Percentiles rank a stretch among this genome's conserved stretches.
These are phyloP conservation scores for Aurelia coerulea DNA, from an alignment of 30 jellyfish, hydroid and myxozoan genomes.

Conservation along the genomic window DNA sequence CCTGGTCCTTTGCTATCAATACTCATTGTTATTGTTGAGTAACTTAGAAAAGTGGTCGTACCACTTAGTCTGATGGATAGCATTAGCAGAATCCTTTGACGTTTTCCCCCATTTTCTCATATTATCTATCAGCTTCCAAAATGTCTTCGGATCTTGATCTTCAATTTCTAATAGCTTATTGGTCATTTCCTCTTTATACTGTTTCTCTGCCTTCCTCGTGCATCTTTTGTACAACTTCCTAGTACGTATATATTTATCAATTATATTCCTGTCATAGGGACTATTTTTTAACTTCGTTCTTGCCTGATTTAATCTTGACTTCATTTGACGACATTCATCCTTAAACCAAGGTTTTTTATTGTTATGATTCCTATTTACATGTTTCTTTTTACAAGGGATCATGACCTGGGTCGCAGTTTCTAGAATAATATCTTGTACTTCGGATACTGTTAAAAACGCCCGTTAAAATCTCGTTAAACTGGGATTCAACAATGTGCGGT, in stretches of 20 bases:
- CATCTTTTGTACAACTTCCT: not conserved
- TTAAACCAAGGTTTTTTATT: not conserved
- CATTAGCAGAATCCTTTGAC: too few species aligned
- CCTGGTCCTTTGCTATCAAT: too few species aligned
- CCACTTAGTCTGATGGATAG: too few species aligned
- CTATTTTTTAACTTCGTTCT: not conserved
- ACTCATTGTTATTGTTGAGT: too few species aligned
- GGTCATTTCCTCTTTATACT: not conserved
- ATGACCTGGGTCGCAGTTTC: not conserved
- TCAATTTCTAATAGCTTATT: not conserved
- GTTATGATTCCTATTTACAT: not conserved
- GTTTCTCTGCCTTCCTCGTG: not conserved
- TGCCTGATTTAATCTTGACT: not conserved
- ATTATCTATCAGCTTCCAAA: not conserved
- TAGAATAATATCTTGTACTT: not conserved
- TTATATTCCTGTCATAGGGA: not conserved
- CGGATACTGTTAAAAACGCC: not conserved
- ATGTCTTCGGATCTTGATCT: not conserved
- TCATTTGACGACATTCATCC: not conserved
- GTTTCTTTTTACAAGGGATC: not conserved
- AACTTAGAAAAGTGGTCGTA: too few species aligned
- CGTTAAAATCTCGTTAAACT: not conserved
- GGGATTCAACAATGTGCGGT: not conserved
- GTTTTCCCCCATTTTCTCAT: too few species aligned
- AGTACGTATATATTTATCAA: not conserved